Evolutionary conservation across 2,113 vertebrate genomes (phyloP), one percentile per base, ranked within the genome.

Genomic region (Tor tambroides): DNA sequence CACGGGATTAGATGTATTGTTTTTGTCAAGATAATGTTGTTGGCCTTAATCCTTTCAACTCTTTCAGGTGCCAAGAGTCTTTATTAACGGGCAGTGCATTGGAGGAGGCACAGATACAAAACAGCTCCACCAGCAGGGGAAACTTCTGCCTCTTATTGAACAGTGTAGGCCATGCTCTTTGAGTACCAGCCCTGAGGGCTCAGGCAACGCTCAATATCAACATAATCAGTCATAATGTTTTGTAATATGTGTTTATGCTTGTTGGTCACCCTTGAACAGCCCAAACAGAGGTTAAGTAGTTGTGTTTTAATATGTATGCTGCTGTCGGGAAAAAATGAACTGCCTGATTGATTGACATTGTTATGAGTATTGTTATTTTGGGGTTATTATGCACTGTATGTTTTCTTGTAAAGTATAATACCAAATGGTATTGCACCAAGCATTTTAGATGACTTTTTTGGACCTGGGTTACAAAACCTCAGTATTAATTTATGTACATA

Each of bases 81-180:
- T 98, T 94, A 94, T 99, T 80, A 99, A 98, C 21, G 97, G 98
- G 54, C 93, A 93, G 88, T 98, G 97, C 89, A 95, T 99, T 26
- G 98, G 98, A 63, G 98, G 98, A 7, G 97, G 97, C 85, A 94
- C 95, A 0, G 98, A 99, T 61, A 97, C 96, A 86, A 95, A 95
- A 0, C 95, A 92, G 86, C 96, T 98, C 90, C 96, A 98, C 19
- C 94, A 95, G 84, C 96, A 97, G 92, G 98, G 98, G 21, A 98
- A 93, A 91, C 90, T 99, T 86, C 85, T 97, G 85, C 96, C 97
- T 0, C 91, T 99, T 54, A 92, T 98, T 80, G 84, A 95, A 87
- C 96, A 97, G 30, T 99, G 98, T 83, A 91, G 91, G 49, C 92
- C 94, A 46, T 95, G 95, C 92, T 93, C 91, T 74, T 84, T 89